phyloP scores from a whole-genome alignment of 1,140 invertebrate species.

The Zaprionus ghesquierei region DNA sequence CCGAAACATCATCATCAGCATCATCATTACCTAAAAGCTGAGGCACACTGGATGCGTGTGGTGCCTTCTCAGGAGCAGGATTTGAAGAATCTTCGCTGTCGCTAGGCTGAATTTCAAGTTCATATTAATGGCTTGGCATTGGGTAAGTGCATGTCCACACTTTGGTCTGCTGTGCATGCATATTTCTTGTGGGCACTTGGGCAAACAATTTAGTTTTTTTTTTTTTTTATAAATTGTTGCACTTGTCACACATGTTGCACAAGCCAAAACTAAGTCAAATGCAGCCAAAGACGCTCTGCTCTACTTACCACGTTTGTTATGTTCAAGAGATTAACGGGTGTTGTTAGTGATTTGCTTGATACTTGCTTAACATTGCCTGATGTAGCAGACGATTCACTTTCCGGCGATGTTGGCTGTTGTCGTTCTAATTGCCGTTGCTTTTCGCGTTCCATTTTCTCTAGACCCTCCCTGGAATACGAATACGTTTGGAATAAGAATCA shows the following conservation, averaged over 20 bases:
- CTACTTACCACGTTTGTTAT: conserved; percentile 71
- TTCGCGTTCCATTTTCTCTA: conserved; percentile 98
- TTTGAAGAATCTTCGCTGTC: conserved; percentile 73
- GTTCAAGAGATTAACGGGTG: conserved; percentile 76
- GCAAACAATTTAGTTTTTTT: conserved; percentile 22
- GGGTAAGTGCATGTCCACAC: background rate
- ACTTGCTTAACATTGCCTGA: conserved; percentile 67
- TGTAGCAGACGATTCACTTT: conserved; percentile 8
- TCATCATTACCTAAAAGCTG: conserved; percentile 63
- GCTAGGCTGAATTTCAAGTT: conserved; percentile 77
- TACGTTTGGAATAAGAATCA: background rate
- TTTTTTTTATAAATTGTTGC: conserved; percentile 12
- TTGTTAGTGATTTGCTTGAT: conserved; percentile 77
- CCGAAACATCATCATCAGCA: conserved; percentile 35
- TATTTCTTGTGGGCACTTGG: conserved; percentile 27
- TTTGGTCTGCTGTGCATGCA: conserved; percentile 19
- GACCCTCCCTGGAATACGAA: conserved; percentile 83
- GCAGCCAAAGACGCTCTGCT: conserved; percentile 28
- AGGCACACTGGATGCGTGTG: conserved; percentile 11
- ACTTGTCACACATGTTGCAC: conserved; percentile 9
- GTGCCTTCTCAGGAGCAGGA: conserved; percentile 32
- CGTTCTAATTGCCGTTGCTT: conserved; percentile 94
- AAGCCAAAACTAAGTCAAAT: conserved; percentile 19
- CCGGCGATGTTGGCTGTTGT: conserved; percentile 86
- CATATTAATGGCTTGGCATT: conserved; percentile 51